Evolutionary conservation across 2,888 invertebrate genomes (phyloP).

Genomic region (Anarsia innoxiella): DNA sequence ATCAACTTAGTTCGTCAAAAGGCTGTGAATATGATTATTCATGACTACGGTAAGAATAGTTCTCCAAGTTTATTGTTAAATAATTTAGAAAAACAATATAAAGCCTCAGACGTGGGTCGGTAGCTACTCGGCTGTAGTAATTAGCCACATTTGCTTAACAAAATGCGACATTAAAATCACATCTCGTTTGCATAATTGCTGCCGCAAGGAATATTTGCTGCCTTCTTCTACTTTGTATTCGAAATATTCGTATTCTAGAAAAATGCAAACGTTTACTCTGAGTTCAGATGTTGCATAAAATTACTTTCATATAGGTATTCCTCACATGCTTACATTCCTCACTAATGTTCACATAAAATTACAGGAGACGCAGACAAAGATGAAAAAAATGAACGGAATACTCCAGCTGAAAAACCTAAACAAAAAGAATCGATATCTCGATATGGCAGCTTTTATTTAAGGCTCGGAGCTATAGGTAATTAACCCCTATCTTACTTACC

Average conservation of each 20-base stretch:
- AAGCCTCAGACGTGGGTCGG: no score
- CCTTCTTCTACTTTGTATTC: conserved; percentile 60
- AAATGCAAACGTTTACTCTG: conserved; percentile 54
- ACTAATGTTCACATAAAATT: conserved; percentile 18
- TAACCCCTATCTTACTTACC: neutral
- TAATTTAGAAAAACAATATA: neutral
- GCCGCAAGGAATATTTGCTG: conserved; percentile 52
- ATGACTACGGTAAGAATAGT: conserved; percentile 66
- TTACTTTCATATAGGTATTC: no score
- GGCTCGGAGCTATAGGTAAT: conserved; percentile 87
- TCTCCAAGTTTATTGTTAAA: no score
- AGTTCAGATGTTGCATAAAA: conserved; percentile 49
- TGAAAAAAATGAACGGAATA: conserved; percentile 48
- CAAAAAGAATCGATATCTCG: conserved; percentile 63
- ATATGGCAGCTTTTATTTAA: conserved; percentile 90
- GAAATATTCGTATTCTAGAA: no score
- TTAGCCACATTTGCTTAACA: conserved; percentile 69
- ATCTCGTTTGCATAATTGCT: conserved; percentile 71
- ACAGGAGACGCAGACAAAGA: conserved; percentile 49
- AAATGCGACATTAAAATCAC: conserved; percentile 73
- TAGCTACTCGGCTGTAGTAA: conserved; percentile 33
- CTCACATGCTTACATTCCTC: conserved; percentile 35
- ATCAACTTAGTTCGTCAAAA: conserved; percentile 78
- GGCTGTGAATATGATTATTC: conserved; percentile 76
- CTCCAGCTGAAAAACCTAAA: conserved; percentile 49